Base-by-base conservation (phyloP, 2,797 vertebrate genomes). In the Bryconaethiops microstoma region DNA sequence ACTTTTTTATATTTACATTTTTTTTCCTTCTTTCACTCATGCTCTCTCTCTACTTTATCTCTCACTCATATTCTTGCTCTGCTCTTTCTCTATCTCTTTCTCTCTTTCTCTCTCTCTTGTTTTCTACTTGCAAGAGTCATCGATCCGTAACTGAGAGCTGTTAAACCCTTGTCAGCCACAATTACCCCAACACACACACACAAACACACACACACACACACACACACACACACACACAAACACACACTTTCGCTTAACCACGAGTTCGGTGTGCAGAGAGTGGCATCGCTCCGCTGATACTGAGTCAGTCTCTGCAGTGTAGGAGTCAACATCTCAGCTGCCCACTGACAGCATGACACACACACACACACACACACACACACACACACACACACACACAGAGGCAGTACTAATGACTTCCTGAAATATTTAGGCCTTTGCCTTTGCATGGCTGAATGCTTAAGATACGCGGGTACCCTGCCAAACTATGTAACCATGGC, bases 141-240 rank as follows among this genome's bases (percentile, higher is more conserved):
- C 19, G 39, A 40, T 42, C 39, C 19, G 39, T 67, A 67, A 67
- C 64, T 67, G 64, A 67, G 64, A 67, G 64, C 64, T 67, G 65
- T 68, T 67, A 42, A 67, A 67, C 64, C 40, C 7, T 48, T 6
- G 19, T 74, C 25, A 54, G 8, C n/a, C 23, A 62, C 59, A 29
- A 62, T 62, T 62, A 62, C 21, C 57, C 57, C 7, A 60, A 59
- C 29, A 57, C 64, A 68, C 29, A 57, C 25, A 57, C 64, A 65
- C 42, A 55, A 45, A 52, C 42, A 55, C 21, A 64, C 21, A 65
- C 60, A 76, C 42, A 35, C 42, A 50, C 52, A 54, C n/a, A n/a
- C n/a, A n/a, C n/a, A n/a, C n/a, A n/a, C n/a, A n/a, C n/a, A n/a
- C n/a, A n/a, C n/a, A n/a, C n/a, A n/a, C n/a, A n/a, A n/a, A n/a